phyloP scores from a whole-genome alignment of 23 tunicate species.

The Trididemnum nubilum region DNA sequence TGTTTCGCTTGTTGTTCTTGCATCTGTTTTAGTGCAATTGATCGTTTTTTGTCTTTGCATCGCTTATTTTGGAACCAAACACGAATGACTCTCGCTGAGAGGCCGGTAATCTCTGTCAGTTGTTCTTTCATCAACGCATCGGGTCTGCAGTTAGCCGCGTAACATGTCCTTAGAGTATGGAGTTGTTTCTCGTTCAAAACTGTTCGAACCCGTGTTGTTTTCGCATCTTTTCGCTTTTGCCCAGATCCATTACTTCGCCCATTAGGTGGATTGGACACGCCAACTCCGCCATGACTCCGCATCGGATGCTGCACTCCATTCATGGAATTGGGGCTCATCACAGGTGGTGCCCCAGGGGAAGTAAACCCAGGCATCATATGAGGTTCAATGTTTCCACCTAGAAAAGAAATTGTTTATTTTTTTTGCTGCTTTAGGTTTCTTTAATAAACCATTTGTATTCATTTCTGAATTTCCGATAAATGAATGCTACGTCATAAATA shows the following conservation, averaged over 20 bases:
- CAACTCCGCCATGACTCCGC: slow-evolving; percentile 4
- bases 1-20: slow-evolving; percentile 94
- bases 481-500: no score
- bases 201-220: slow-evolving; percentile 94
- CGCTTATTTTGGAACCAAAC: slow-evolving; percentile 99
- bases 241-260: slow-evolving; percentile 21
- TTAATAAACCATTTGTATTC: no score
- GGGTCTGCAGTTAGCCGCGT: slow-evolving; percentile 91
- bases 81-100: slow-evolving; percentile 90
- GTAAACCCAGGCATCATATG: slow-evolving; percentile 42
- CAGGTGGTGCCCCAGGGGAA: slow-evolving; percentile 21
- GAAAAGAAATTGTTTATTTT: not conserved
- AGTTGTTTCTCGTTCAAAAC: slow-evolving; percentile 97
- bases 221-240: slow-evolving; percentile 61
- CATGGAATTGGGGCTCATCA: slow-evolving; percentile 45
- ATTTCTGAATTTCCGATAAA: no score
- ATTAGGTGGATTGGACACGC: not conserved
- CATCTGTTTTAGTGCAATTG: slow-evolving; percentile 87
- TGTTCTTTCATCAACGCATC: slow-evolving; percentile 99
- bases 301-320: slow-evolving; percentile 15
- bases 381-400: slow-evolving; percentile 34
- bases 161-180: slow-evolving; percentile 82
- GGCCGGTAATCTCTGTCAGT: slow-evolving; percentile 94
- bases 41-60: slow-evolving; percentile 96
- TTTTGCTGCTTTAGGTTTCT: no score